phyloP scores from a whole-genome alignment of 1,140 invertebrate genomes.

The Bombus pascuorum region DNA sequence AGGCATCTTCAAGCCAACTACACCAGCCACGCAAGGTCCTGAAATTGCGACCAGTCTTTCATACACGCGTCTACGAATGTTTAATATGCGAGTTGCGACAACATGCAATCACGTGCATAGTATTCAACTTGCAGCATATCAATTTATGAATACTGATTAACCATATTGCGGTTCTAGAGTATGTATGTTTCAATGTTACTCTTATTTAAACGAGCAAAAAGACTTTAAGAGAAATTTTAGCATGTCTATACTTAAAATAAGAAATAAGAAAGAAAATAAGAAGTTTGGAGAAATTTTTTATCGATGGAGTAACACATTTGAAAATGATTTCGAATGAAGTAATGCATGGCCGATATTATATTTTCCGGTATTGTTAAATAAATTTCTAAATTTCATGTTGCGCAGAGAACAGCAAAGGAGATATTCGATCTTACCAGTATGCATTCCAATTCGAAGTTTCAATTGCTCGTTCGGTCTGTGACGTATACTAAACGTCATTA shows the following conservation, averaged over 20 bases:
- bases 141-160: background rate
- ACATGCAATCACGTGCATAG: background rate
- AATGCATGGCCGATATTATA: no score
- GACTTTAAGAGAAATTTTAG: background rate
- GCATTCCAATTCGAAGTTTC: slow-evolving; percentile 96
- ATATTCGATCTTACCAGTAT: slow-evolving; percentile 87
- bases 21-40: slow-evolving; percentile 96
- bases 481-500: slow-evolving; percentile 94
- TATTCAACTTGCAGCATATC: background rate
- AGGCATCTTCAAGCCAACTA: slow-evolving; percentile 96
- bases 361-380: no score
- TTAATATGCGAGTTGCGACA: background rate
- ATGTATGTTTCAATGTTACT: background rate
- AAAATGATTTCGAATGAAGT: no score
- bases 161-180: background rate
- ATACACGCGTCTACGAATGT: background rate
- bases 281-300: no score
- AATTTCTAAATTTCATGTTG: no score
- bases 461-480: slow-evolving; percentile 94
- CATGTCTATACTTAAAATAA: no score
- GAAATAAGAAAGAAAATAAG: no score
- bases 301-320: no score
- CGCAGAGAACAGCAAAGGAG: no score
- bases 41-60: slow-evolving; percentile 50
- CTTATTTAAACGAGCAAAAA: background rate